Base-by-base conservation (phyloP, 2,797 vertebrate genomes). In the Anguilla marmorata region DNA sequence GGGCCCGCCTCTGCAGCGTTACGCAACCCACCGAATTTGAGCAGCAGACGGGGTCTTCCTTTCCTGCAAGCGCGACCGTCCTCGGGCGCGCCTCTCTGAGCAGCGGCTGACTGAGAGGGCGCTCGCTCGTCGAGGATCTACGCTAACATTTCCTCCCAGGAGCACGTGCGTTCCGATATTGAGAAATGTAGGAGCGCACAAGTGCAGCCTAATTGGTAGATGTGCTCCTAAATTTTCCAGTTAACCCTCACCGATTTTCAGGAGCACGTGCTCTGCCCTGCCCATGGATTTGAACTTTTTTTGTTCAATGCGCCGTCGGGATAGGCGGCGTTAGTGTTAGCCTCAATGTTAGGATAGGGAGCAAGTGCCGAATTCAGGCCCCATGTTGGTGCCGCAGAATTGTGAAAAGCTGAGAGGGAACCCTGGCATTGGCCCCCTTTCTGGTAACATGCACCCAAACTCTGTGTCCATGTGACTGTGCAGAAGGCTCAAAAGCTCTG, bases 1-100 rank as follows among this genome's bases (percentile, higher is more conserved):
- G 30, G 72, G 45, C 16, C 19, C 8, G 45, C 11, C 85, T 8
- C 85, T 45, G 58, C 8, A 45, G 48, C 5, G 7, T 85, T 85
- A 69, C 60, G 85, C 58, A 85, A 85, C 56, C 45, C 41, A 2
- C 54, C 21, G 56, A 41, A 41, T 63, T 63, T 85, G 16, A 85
- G 56, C 60, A n/a, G 41, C 79, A 50, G 7, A 82, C n/a, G 21
- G 50, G 41, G 19, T 50, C 45, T 82, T 48, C 4, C 21, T 82
- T 50, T 50, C 79, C 79, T n/a, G 79, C 8, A 9, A 50, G 45
- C 4, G 7, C n/a, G 79, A n/a, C 79, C 37, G 21, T n/a, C 79
- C n/a, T 24, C 11, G 50, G 21, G 1, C 0, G 41, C 79, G 50
- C 41, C 79, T 50, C 50, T 80, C 41, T 6, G 16, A 48, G 19